Percentiles rank a stretch among this genome's conserved stretches.
phyloP scores from a whole-genome alignment of 2,888 invertebrate species.

The Petrophora chlorosata region DNA sequence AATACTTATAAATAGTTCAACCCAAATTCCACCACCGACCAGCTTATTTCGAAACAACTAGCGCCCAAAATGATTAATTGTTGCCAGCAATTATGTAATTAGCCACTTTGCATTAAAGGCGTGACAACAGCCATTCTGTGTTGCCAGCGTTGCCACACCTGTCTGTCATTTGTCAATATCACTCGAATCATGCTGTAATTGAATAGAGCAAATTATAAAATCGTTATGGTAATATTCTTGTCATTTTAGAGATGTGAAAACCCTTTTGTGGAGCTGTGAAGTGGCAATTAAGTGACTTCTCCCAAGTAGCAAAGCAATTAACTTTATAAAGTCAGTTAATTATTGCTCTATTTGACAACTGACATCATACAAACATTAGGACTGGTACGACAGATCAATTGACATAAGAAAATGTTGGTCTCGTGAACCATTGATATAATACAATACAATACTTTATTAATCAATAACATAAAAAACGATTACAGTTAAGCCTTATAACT shows the following conservation, averaged over 20 bases:
- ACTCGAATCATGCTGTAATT: slow-evolving; percentile 21
- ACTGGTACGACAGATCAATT: too few relatives aligned
- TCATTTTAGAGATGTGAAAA: slow-evolving; percentile 7
- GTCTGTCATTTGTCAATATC: slow-evolving; percentile 42
- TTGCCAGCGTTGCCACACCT: slow-evolving; percentile 45
- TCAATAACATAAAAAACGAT: too few relatives aligned
- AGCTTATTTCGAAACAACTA: slow-evolving; percentile 25
- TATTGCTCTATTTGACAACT: too few relatives aligned
- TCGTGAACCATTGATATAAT: too few relatives aligned
- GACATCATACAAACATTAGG: too few relatives aligned
- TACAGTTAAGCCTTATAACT: too few relatives aligned
- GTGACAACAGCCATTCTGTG: slow-evolving; percentile 42
- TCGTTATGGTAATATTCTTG: slow-evolving; percentile 16
- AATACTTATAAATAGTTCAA: neutral
- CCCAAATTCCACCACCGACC: slow-evolving; percentile 2
- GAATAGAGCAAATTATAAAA: slow-evolving; percentile 21
- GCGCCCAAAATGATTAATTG: slow-evolving; percentile 54
- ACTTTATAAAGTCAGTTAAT: too few relatives aligned
- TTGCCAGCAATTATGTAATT: slow-evolving; percentile 55
- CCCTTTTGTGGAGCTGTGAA: neutral
- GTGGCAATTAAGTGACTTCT: too few relatives aligned
- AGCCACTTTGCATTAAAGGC: slow-evolving; percentile 48
- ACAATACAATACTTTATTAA: too few relatives aligned
- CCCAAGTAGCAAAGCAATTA: too few relatives aligned
- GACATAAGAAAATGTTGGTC: too few relatives aligned